phyloP scores from a whole-genome alignment of 2,888 invertebrate species.

The Lacanobia oleracea region DNA sequence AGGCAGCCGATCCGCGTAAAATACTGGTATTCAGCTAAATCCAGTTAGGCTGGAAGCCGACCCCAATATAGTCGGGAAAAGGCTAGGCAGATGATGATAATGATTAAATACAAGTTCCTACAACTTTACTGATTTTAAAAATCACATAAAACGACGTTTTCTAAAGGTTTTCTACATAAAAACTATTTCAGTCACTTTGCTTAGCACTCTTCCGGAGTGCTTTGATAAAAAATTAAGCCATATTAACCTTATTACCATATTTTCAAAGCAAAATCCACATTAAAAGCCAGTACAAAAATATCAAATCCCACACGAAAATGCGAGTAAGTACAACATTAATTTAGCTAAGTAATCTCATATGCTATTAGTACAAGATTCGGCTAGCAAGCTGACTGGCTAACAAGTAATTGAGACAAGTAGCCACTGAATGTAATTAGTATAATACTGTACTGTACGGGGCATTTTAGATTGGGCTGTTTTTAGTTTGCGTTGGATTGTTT shows the following conservation, averaged over 20 bases:
- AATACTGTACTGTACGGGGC: slow-evolving; percentile 23
- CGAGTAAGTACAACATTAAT: slow-evolving; percentile 54
- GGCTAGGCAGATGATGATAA: too few relatives aligned
- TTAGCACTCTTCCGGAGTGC: too few relatives aligned
- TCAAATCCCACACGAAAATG: background rate
- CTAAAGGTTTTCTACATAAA: too few relatives aligned
- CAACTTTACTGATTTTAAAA: too few relatives aligned
- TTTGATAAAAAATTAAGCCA: too few relatives aligned
- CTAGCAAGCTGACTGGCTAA: slow-evolving; percentile 34
- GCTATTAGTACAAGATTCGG: slow-evolving; percentile 43
- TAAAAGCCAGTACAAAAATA: slow-evolving; percentile 12
- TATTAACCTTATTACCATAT: background rate
- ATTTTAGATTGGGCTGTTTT: slow-evolving; percentile 21
- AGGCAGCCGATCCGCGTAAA: too few relatives aligned
- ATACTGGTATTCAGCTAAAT: too few relatives aligned
- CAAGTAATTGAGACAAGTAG: slow-evolving; percentile 57
- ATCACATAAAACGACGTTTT: too few relatives aligned
- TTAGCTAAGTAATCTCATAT: slow-evolving; percentile 58
- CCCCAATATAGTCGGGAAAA: too few relatives aligned
- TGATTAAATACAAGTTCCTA: too few relatives aligned
- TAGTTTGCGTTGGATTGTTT: background rate
- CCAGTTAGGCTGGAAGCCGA: too few relatives aligned
- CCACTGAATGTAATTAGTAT: slow-evolving; percentile 51
- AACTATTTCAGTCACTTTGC: too few relatives aligned
- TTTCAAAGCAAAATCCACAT: background rate